phyloP scores from a whole-genome alignment of 1,140 invertebrate genomes.

The Colletes latitarsis region DNA sequence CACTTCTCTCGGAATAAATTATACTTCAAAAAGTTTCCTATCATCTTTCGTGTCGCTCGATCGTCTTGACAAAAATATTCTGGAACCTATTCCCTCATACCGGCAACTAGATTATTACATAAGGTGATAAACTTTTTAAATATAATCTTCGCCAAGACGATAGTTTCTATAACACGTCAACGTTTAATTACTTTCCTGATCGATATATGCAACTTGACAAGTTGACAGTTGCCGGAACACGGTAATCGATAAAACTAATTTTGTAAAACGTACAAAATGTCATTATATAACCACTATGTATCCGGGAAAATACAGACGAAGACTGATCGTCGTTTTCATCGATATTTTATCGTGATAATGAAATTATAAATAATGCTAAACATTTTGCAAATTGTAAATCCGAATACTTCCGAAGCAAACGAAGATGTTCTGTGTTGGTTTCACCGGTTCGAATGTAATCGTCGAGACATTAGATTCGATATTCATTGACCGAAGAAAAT shows the following conservation, averaged over 20 bases:
- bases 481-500: neutral
- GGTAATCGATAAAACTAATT: neutral
- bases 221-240: slow-evolving; percentile 5
- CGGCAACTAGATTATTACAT: slow-evolving; percentile 14
- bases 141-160: neutral
- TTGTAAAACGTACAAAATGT: slow-evolving; percentile 17
- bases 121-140: slow-evolving; percentile 16
- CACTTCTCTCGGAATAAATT: slow-evolving; percentile 47
- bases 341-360: too few relatives aligned
- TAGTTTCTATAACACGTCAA: neutral
- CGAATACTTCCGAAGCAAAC: neutral
- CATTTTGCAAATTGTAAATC: neutral
- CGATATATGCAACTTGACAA: neutral
- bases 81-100: slow-evolving; percentile 8
- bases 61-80: slow-evolving; percentile 4
- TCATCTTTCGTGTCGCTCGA: neutral
- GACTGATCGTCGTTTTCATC: too few relatives aligned
- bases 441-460: neutral
- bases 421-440: neutral
- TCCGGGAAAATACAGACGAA: neutral
- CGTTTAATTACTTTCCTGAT: neutral
- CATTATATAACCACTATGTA: slow-evolving; percentile 17
- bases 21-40: slow-evolving; percentile 23
- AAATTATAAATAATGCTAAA: slow-evolving; percentile 1
- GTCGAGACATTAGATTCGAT: neutral